Evolutionary conservation across 2,797 vertebrate species (phyloP).

Genomic region (Psittacula derbiana): DNA sequence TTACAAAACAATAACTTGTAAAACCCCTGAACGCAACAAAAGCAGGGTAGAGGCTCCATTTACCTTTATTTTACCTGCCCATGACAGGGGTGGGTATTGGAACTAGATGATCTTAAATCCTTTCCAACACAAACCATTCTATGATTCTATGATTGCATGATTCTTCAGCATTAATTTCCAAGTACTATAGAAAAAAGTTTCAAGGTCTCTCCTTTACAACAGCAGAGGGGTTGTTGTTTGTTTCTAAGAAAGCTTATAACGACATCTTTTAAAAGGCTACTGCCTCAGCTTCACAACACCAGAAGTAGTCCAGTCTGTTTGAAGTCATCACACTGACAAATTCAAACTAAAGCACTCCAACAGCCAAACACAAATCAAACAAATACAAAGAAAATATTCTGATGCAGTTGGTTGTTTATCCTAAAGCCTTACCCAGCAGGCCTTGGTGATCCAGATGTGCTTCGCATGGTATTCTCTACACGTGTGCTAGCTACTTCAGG

Average conservation of each 20-base stretch:
- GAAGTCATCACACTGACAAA: not conserved
- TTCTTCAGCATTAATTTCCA: not conserved
- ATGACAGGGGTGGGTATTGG: not conserved
- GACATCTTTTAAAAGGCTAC: not conserved
- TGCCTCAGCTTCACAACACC: not conserved
- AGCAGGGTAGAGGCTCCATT: not conserved
- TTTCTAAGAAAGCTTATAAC: not conserved
- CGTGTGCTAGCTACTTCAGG: conserved; percentile 83
- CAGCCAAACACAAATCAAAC: not conserved
- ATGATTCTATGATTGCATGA: too few species aligned
- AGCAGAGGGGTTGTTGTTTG: not conserved
- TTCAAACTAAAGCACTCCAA: not conserved
- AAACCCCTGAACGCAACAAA: not conserved
- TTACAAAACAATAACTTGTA: not conserved
- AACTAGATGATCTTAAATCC: not conserved
- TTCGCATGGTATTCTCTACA: conserved; percentile 85
- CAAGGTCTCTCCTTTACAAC: not conserved
- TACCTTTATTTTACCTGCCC: not conserved
- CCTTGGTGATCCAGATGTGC: conserved; percentile 89
- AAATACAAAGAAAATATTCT: rapidly evolving
- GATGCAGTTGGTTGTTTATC: not conserved
- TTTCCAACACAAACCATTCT: not conserved
- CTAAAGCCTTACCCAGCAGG: conserved; percentile 85
- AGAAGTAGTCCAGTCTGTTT: not conserved
- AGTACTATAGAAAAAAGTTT: not conserved